Base-by-base conservation (phyloP, 2,797 vertebrate genomes). In the Falco peregrinus region DNA sequence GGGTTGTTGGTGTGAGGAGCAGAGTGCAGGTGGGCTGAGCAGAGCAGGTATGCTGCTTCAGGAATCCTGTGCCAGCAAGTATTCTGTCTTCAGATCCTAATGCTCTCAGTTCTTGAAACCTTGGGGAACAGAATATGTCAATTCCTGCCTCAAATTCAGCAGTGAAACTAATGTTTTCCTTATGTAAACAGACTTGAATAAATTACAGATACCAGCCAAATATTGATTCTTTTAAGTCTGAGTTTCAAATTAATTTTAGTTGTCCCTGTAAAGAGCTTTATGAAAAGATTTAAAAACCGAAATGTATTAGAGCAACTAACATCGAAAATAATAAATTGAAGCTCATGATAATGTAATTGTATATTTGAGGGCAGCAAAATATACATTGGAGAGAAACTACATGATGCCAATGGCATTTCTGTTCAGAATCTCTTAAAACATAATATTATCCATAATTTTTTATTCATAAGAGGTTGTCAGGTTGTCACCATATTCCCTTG, bases 201-300 rank as follows among this genome's bases (percentile, higher is more conserved):
- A 73, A 92, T 92, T 94, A 68, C 28, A 71, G 73, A 57, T 77
- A 85, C 37, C n/a, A 83, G 70, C 20, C 20, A 94, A 94, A 95
- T 89, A 94, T 71, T 91, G 81, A 74, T 95, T 96, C 70, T 70
- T 37, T 85, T 77, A 87, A 91, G 68, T 60, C 67, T 0, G 0
- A 64, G 53, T 91, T 95, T 93, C 64, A 92, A 68, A 85, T 89
- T 91, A 80, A 77, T 94, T 93, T 93, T 73, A 77, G 33, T 71
- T 92, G 65, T 85, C 43, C 26, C 15, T 56, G 10, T 77, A 68
- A 84, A 68, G 53, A 75, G 16, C 33, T 89, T 89, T 83, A 73
- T 71, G 65, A 80, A 83, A 64, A 67, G n/a, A 57, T 71, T 75
- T 65, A 64, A 87, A 85, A 74, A 5, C 1, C 8, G 89, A 83